Percentiles rank a stretch among this genome's conserved stretches.
phyloP scores from a whole-genome alignment of 1,140 invertebrate genomes.

The Bombus polaris region DNA sequence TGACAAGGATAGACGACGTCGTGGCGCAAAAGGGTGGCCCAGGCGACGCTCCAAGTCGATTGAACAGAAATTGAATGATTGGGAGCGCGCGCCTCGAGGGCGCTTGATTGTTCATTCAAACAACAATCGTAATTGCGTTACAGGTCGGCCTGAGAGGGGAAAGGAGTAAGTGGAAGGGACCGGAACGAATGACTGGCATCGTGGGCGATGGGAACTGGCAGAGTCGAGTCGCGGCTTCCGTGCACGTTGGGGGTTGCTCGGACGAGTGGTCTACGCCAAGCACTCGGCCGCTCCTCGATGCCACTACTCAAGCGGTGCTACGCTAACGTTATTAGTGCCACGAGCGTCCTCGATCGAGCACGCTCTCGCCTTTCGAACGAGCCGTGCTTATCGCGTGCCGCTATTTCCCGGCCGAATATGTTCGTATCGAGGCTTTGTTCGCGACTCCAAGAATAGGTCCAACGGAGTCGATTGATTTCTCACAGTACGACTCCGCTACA shows the following conservation, averaged over 20 bases:
- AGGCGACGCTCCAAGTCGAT: conserved; percentile 76
- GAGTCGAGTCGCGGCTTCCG: background rate
- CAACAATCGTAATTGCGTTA: conserved; percentile 84
- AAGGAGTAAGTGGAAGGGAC: conserved; percentile 33
- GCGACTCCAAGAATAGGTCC: too few species aligned
- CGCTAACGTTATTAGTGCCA: conserved; percentile 71
- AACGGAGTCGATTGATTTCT: background rate
- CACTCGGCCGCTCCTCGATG: conserved; percentile 62
- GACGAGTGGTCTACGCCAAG: conserved; percentile 64
- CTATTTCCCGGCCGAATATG: conserved; percentile 1
- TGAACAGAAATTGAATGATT: conserved; percentile 84
- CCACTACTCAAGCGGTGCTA: conserved; percentile 34
- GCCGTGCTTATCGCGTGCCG: conserved; percentile 27
- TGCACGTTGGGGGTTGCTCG: conserved; percentile 51
- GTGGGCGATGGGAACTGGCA: conserved; percentile 36
- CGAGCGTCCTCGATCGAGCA: conserved; percentile 61
- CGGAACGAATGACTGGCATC: background rate
- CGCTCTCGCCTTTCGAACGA: conserved; percentile 51
- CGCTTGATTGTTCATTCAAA: conserved; percentile 84
- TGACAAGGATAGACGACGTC: background rate
- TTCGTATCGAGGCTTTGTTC: conserved; percentile 1
- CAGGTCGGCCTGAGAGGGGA: conserved; percentile 63
- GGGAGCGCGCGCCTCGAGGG: conserved; percentile 79
- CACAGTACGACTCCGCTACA: background rate
- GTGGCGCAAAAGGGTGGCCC: conserved; percentile 38